Evolutionary conservation across 2,888 invertebrate species (phyloP).

Genomic region (Troides aeacus): DNA sequence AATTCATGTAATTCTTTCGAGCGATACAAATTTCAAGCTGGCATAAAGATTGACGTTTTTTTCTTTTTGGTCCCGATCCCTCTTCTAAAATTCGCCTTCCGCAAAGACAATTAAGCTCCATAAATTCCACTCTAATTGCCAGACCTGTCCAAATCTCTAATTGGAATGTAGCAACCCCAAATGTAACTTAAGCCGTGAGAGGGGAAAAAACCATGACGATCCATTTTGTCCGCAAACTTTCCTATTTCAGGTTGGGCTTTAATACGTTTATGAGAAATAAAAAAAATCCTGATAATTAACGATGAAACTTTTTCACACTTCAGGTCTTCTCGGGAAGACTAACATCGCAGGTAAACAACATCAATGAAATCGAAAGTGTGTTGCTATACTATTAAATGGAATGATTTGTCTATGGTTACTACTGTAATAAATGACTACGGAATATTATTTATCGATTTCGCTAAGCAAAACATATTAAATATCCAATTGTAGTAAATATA

Average conservation of each 20-base stretch:
- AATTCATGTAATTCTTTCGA: neutral
- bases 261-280: slow-evolving; percentile 55
- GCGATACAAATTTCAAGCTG: slow-evolving; percentile 36
- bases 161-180: slow-evolving; percentile 51
- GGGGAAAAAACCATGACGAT: slow-evolving; percentile 57
- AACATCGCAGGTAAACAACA: slow-evolving; percentile 78
- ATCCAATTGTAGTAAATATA: no score
- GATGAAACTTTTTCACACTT: slow-evolving; percentile 79
- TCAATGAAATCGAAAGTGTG: slow-evolving; percentile 55
- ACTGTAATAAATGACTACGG: slow-evolving; percentile 48
- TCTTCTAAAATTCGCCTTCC: slow-evolving; percentile 45
- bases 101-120: slow-evolving; percentile 53
- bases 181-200: slow-evolving; percentile 42
- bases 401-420: slow-evolving; percentile 56
- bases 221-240: slow-evolving; percentile 73
- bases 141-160: slow-evolving; percentile 57
- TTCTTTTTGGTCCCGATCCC: slow-evolving; percentile 46
- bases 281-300: slow-evolving; percentile 73
- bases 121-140: slow-evolving; percentile 59
- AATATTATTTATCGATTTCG: neutral
- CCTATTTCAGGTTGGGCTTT: slow-evolving; percentile 77
- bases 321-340: slow-evolving; percentile 82
- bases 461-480: neutral
- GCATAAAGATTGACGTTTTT: slow-evolving; percentile 53
- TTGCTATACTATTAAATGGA: slow-evolving; percentile 59